A percentile compares a stretch with the other conserved stretches of the same genome.
Evolutionary conservation across 2,797 vertebrate genomes (phyloP).

Genomic region (Sebastes miniatus): DNA sequence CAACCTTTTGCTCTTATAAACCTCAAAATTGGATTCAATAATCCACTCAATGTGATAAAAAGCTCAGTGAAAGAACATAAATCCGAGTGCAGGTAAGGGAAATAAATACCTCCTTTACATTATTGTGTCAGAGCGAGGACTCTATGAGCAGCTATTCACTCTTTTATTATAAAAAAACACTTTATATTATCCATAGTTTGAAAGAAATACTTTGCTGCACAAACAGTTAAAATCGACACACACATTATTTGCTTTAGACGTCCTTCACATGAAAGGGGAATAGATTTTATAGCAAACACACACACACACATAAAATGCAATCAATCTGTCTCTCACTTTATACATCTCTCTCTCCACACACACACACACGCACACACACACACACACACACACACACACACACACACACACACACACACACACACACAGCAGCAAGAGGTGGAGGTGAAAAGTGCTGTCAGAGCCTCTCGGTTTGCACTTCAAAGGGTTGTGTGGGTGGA

Average conservation of each 20-base stretch:
- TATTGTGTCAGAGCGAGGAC: neutral
- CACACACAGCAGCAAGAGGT: neutral
- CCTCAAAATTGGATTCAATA: neutral
- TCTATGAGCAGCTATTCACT: no score
- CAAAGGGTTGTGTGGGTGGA: constrained; percentile 26
- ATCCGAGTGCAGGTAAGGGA: neutral
- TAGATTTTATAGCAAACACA: neutral
- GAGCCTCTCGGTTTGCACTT: constrained; percentile 30
- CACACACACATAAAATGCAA: neutral
- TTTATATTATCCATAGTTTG: neutral
- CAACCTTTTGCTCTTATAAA: neutral
- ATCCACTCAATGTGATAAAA: neutral
- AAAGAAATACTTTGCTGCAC: neutral
- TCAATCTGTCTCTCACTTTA: neutral
- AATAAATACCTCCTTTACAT: neutral
- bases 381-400: no score
- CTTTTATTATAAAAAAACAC: neutral
- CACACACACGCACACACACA: no score
- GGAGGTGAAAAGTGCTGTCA: constrained; percentile 35
- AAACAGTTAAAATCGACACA: no score
- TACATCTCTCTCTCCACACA: neutral
- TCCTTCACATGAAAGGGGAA: neutral
- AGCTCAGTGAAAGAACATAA: neutral
- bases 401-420: no score
- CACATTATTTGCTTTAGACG: neutral